These are phyloP conservation scores for Calameuta filiformis DNA, from an alignment of 2,888 invertebrate genomes.

Conservation along the genomic window DNA sequence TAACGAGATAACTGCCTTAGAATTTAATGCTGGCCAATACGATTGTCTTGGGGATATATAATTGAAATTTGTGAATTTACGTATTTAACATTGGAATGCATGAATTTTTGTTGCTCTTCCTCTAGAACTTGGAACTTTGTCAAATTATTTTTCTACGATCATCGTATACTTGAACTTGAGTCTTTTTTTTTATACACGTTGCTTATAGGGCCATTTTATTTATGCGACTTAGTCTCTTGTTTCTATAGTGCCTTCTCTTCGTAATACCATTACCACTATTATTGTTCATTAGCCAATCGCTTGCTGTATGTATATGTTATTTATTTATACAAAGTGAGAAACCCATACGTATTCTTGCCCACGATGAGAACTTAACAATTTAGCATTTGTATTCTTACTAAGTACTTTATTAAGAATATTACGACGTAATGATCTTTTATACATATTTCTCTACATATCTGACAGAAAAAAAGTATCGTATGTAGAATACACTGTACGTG, in stretches of 20 bases:
- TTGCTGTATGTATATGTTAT: not conserved
- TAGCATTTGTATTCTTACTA: not conserved
- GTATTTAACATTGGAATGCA: not conserved
- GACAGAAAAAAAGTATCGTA: not conserved
- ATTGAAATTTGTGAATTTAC: not conserved
- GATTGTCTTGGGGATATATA: not conserved
- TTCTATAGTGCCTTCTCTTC: not conserved
- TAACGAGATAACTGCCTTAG: slow-evolving; percentile 5
- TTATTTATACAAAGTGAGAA: not conserved
- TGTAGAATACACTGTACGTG: not conserved
- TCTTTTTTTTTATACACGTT: not conserved
- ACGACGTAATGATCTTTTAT: not conserved
- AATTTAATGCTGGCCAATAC: not conserved
- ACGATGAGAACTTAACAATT: not conserved
- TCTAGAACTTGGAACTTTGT: not conserved
- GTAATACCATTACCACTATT: not conserved
- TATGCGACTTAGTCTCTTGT: not conserved
- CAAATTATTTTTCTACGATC: not conserved
- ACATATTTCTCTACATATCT: not conserved
- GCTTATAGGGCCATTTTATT: not conserved
- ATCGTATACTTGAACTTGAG: not conserved
- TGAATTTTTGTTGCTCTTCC: not conserved
- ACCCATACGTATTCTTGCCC: not conserved
- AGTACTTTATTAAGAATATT: not conserved
- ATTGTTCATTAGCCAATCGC: not conserved